Evolutionary conservation across 2,113 vertebrate species (phyloP), one percentile per base, ranked within the genome.

Genomic region (Percopsis transmontana): DNA sequence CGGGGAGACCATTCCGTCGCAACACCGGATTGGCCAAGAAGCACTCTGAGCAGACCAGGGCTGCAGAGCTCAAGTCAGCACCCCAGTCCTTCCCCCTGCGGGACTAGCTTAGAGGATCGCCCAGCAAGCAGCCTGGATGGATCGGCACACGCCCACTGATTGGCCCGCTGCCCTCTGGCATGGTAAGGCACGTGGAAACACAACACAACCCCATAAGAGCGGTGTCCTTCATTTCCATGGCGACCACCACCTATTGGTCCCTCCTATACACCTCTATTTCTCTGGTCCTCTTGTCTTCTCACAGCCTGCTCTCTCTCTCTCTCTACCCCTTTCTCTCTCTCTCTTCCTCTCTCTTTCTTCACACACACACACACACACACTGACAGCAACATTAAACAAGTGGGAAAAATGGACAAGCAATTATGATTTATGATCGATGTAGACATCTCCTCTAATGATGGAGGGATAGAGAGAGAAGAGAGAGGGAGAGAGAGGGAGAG

Each of bases 381-480:
- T 80, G 89, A 90, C 88, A 92, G 87, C 70, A 88, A 88, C 88
- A 90, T 91, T 91, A 88, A 90, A 87, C 89, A 90, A 89, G 85
- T 85, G 79, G 81, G 74, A 90, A 90, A 91, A 89, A 91, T 89
- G 84, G 88, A 85, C 84, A 88, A 91, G 88, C 90, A 90, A 91
- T 93, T 92, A 91, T 92, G 91, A 93, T 92, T 92, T 91, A 92
- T 91, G 91, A 89, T 88, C 84, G 89, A 90, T 86, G 90, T 77
- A 89, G 87, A 85, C 88, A 90, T 87, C 85, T 85, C 87, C 89
- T 87, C 86, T 90, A 91, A 91, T 91, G 88, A 90, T 89, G 16
- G 45, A 23, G 39, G 38, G 23, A 14, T 21, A 54, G 21, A 39
- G 33, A 39, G 54, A 64, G 54, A 51, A 18, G 50, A 42, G 33